A percentile compares a stretch with the other conserved stretches of the same genome.
phyloP scores from a whole-genome alignment of 2,888 invertebrate species.

The Eutolmus rufibarbis region DNA sequence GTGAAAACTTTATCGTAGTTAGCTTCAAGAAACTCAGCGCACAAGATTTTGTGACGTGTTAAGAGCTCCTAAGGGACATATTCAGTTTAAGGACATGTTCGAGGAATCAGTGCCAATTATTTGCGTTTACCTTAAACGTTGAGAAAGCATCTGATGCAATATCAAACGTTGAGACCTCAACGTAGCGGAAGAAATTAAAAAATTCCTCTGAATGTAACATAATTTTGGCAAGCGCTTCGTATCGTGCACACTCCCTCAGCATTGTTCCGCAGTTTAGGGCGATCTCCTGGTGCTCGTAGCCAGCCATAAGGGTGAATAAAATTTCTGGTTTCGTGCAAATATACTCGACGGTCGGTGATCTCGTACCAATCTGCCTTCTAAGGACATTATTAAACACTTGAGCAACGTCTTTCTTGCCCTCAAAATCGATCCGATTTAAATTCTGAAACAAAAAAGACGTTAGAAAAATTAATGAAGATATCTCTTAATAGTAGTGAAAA shows the following conservation, averaged over 20 bases:
- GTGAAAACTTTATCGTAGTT: conserved; percentile 99
- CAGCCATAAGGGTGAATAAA: conserved; percentile 94
- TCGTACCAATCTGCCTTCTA: conserved; percentile 96
- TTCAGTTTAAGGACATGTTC: background rate
- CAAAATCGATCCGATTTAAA: conserved; percentile 77
- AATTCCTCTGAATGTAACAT: conserved; percentile 98
- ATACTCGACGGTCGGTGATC: conserved; percentile 98
- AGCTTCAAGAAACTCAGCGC: conserved; percentile 97
- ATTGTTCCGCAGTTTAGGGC: conserved; percentile 99
- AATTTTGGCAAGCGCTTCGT: conserved; percentile 97
- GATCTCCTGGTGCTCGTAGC: conserved; percentile 98
- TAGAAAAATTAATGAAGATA: too few species aligned
- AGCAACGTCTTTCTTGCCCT: conserved; percentile 99
- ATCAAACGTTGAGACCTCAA: conserved; percentile 99
- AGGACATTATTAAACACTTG: conserved; percentile 99
- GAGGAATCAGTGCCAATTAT: background rate
- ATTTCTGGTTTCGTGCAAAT: conserved; percentile 98
- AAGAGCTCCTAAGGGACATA: conserved; percentile 77
- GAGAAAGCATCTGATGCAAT: conserved; percentile 99
- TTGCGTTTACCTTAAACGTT: conserved; percentile 89
- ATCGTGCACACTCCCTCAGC: conserved; percentile 97
- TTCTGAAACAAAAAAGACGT: conserved; percentile 62
- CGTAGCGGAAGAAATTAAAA: conserved; percentile 99
- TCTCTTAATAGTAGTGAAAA: too few species aligned
- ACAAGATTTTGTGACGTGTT: conserved; percentile 92